Evolutionary conservation across 1,140 invertebrate species (phyloP), one percentile per base, ranked within the genome.

Genomic region (Pseudobourletiella spinata): DNA sequence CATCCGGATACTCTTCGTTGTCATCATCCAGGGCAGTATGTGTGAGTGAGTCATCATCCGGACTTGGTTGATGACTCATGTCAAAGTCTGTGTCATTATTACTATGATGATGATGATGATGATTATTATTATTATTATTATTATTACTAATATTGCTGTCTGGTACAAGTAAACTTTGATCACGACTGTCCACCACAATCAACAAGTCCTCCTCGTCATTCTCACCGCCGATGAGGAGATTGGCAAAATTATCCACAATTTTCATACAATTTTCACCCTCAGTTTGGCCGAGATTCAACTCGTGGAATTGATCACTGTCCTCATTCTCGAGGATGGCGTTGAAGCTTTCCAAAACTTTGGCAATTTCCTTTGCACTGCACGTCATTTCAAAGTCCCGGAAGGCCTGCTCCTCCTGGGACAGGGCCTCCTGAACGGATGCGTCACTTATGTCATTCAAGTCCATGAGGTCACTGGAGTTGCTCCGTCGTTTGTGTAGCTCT

Each of bases 271-370:
- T 42, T 3, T 56, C 54, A 30, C 18, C 14, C 14, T 15, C 8
- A 52, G 3, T 52, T 14, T 28, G 42, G 26, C 26, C 18, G 22
- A 29, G 30, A 48, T 51, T 46, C 2, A 51, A 50, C 22, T 59
- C 62, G 18, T 61, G 59, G 46, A n/a, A 39, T n/a, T 39, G 35
- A 18, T 46, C n/a, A 3, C 24, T 46, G 26, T 58, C 39, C 11
- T 44, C 56, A 22, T 59, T 29, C 35, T 68, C 63, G 26, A 68
- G 43, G 39, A 68, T 65, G 8, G 63, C 57, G 25, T 68, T 68
- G 24, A 68, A 68, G 54, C 61, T 62, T 22, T 64, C 63, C 2
- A 68, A 35, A 1, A 68, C 60, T 63, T 63, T 63, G 15, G 63
- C 57, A 30, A 68, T 65, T 18, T 68, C 67, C 3, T 52, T 52